Percentiles rank a stretch among this genome's conserved stretches.
These are phyloP conservation scores for Coccyzus lansbergi DNA, from an alignment of 2,797 vertebrate species.

Conservation along the genomic window DNA sequence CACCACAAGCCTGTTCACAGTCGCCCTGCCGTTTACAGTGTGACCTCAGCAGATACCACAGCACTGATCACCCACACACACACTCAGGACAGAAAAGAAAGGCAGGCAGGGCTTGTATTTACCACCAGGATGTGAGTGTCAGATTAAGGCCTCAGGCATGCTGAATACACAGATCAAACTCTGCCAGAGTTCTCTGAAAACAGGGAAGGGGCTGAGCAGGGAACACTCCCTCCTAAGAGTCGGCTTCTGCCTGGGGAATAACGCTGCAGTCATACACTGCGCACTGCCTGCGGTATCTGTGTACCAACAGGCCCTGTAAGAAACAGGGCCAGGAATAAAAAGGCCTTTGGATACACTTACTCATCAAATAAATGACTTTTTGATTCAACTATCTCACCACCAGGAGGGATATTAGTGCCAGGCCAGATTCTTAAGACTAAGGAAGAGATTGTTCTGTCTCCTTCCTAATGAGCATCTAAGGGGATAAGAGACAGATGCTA, in stretches of 20 bases:
- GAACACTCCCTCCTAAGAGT: slow-evolving; percentile 14
- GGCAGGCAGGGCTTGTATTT: not conserved
- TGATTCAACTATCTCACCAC: not conserved
- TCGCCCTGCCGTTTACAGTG: not conserved
- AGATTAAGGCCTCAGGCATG: not conserved
- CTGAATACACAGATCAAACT: not conserved
- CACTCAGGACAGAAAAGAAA: not conserved
- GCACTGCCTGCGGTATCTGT: not conserved
- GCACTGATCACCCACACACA: not conserved
- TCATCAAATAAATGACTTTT: not conserved
- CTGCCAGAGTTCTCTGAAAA: not conserved
- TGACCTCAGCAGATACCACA: not conserved
- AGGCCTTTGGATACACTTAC: not conserved
- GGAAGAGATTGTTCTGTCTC: not conserved
- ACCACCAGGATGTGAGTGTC: not conserved
- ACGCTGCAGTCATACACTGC: not conserved
- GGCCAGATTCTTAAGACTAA: not conserved
- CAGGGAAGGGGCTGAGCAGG: not conserved
- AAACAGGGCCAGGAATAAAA: not conserved
- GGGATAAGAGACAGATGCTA: not conserved
- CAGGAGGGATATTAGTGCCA: not conserved
- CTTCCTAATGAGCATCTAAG: not conserved
- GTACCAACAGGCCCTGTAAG: not conserved
- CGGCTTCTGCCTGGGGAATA: not conserved
- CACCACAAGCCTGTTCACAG: not conserved